Percentiles rank a stretch among this genome's conserved stretches.
phyloP scores from a whole-genome alignment of 2,888 invertebrate species.

The Apamea anceps region DNA sequence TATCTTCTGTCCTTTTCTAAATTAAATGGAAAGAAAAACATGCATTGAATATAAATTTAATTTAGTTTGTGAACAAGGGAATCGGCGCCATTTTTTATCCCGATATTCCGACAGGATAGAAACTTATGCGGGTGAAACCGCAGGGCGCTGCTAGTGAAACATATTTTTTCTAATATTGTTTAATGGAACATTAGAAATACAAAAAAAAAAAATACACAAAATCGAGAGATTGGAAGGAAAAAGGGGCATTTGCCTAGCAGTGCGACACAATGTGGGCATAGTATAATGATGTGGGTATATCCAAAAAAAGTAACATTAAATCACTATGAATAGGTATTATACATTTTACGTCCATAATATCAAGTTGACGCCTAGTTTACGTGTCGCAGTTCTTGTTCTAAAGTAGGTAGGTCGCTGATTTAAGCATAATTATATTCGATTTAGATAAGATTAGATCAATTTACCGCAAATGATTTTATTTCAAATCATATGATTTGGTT shows the following conservation, averaged over 20 bases:
- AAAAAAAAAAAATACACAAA: no score
- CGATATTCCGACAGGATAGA: no score
- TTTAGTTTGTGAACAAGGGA: no score
- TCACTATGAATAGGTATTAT: not conserved
- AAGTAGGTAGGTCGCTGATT: slow-evolving; percentile 54
- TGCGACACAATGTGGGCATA: no score
- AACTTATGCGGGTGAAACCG: no score
- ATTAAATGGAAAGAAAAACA: no score
- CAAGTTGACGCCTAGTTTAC: slow-evolving; percentile 29
- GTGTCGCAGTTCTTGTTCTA: slow-evolving; percentile 47
- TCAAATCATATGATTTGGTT: slow-evolving; percentile 53
- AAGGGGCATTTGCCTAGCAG: no score
- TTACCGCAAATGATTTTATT: slow-evolving; percentile 63
- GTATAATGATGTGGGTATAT: no score
- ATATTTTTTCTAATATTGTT: not conserved
- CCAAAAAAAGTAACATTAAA: not conserved
- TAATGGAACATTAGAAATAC: not conserved
- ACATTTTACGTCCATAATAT: not conserved
- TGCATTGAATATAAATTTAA: no score
- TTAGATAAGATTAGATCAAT: slow-evolving; percentile 61
- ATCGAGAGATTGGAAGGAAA: no score
- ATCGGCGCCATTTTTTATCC: no score
- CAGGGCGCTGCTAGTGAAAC: not conserved
- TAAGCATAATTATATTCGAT: slow-evolving; percentile 58
- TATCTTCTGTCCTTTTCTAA: no score